Conservation (phyloP, 2,113 vertebrate genomes). For the Xiphorhynchus elegans region DNA sequence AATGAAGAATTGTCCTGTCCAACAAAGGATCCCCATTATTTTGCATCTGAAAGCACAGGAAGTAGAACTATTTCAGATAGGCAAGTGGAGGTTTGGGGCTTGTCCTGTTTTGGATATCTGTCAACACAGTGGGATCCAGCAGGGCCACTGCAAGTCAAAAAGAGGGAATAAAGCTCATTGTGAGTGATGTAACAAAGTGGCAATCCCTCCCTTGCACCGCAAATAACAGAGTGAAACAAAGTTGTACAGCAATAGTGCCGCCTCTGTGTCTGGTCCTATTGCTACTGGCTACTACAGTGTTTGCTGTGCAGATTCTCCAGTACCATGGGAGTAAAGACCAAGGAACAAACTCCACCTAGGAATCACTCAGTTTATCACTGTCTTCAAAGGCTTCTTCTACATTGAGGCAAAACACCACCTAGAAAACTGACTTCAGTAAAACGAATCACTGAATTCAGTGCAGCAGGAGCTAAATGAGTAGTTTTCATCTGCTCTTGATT, state of each 20-base stretch:
- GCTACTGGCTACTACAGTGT: too few relatives aligned
- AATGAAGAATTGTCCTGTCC: neutral
- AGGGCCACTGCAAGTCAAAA: neutral
- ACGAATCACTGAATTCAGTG: neutral
- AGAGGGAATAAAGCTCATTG: neutral
- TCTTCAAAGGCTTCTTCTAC: neutral
- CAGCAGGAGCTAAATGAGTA: neutral
- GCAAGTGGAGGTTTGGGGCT: neutral
- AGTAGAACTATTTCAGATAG: neutral
- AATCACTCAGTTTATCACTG: neutral
- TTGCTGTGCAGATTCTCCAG: neutral
- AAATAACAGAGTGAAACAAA: neutral
- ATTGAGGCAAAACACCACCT: neutral
- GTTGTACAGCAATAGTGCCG: neutral
- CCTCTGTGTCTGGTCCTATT: neutral
- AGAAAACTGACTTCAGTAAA: neutral
- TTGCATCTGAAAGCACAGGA: neutral
- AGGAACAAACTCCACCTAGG: neutral
- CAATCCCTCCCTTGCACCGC: rapidly evolving
- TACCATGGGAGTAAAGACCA: neutral
- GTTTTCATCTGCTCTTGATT: neutral
- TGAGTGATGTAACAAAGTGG: neutral
- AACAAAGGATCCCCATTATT: neutral
- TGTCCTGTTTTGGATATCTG: neutral
- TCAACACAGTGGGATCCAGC: neutral